Evolutionary conservation across 2,113 vertebrate genomes (phyloP).

Genomic region (Amia ocellicauda): DNA sequence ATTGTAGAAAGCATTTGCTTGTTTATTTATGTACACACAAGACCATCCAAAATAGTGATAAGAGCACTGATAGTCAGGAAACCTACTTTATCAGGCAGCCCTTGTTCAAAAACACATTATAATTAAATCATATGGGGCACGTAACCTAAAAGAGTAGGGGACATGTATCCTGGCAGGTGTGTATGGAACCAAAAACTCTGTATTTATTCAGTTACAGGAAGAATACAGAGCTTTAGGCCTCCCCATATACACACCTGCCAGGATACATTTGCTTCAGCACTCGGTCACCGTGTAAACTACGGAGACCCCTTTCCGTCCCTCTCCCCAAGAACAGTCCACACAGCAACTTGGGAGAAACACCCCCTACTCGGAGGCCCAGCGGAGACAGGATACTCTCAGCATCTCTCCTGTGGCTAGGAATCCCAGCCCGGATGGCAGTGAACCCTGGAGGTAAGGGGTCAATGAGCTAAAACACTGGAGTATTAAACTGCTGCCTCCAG

Average conservation of each 20-base stretch:
- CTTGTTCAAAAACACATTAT: no score
- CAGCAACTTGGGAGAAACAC: not conserved
- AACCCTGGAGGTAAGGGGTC: not conserved
- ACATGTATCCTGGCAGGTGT: no score
- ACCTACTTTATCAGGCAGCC: no score
- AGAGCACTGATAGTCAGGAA: no score
- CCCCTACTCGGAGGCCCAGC: not conserved
- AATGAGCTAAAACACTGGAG: not conserved
- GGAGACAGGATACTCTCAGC: conserved; percentile 1
- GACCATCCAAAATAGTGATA: no score
- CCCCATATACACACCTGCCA: not conserved
- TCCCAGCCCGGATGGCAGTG: not conserved
- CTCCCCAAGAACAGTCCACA: not conserved
- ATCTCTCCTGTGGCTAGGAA: not conserved
- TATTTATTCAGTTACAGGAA: not conserved
- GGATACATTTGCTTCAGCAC: not conserved
- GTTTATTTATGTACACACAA: no score
- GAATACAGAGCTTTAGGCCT: not conserved
- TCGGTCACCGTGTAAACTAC: no score
- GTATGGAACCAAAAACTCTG: no score
- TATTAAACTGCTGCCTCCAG: not conserved
- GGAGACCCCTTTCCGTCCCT: not conserved
- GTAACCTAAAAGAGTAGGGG: no score
- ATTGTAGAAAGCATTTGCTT: no score
- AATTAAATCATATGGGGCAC: no score